Base-by-base conservation (phyloP, 2,797 vertebrate genomes). In the Ibycter americanus region DNA sequence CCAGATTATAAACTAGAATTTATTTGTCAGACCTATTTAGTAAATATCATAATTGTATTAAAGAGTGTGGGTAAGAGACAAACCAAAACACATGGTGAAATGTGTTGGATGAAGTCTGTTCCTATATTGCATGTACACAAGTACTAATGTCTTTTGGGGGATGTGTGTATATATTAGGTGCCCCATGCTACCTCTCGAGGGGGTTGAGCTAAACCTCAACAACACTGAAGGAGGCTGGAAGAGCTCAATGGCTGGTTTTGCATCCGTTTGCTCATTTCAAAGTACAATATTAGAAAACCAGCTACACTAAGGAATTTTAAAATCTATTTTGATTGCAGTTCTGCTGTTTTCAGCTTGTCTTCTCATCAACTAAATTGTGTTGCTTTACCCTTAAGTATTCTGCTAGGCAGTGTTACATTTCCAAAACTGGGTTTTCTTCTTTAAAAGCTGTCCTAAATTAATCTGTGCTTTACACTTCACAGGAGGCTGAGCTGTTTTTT, bases 21-120 rank as follows among this genome's bases (percentile, higher is more conserved):
- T 81, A 88, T 78, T 63, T 94, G 92, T 82, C 89, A 94, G 87
- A 34, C 49, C 61, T 92, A 59, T 87, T 93, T 71, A 74, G 63
- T 93, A 96, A 96, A 92, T 94, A 89, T 13, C 76, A 12, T 65
- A 93, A 94, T 40, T 88, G 72, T 54, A 58, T 83, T 85, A 58
- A 68, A 87, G 76, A 74, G 65, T 72, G 65, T 63, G 79, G 86
- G 84, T 81, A 93, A 59, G 74, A 38, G 71, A 71, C 38, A 86
- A 55, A 65, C 34, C 82, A 85, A 94, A 95, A 80, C 78, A 82
- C 66, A 58, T 18, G 1, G 59, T 80, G 90, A 80, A 79, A 85
- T 38, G 67, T 2, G 1, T 34, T 36, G 85, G 70, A 40, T 65
- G 56, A 83, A 72, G 40, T 40, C 76, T 88, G 47, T n/a, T 56